phyloP scores from a whole-genome alignment of 2,797 vertebrate genomes.

The Hapalemur alaotrensis region DNA sequence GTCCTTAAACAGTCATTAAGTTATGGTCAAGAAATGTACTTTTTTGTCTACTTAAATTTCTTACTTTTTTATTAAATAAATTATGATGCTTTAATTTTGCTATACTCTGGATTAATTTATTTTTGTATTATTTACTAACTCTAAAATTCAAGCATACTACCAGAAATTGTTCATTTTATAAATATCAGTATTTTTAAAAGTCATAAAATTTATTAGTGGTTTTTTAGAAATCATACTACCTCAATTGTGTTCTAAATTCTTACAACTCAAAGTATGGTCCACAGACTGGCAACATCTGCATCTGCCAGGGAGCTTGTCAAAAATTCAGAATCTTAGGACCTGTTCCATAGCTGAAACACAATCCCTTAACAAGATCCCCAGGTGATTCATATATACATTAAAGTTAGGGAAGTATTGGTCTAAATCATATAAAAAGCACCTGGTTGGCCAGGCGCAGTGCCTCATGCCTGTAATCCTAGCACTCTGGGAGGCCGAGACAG shows the following conservation, averaged over 20 bases:
- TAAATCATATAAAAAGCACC: not conserved
- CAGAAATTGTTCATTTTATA: slow-evolving; percentile 1
- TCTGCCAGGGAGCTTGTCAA: not conserved
- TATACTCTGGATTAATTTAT: not conserved
- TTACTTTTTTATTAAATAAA: not conserved
- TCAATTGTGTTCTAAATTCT: not conserved
- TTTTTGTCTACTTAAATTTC: not conserved
- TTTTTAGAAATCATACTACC: slow-evolving; percentile 5
- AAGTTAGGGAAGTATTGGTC: not conserved
- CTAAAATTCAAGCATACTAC: not conserved
- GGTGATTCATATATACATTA: not conserved
- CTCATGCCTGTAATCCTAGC: too few relatives aligned
- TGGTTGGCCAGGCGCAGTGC: not conserved
- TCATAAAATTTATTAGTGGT: not conserved
- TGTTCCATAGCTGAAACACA: not conserved
- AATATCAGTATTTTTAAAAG: not conserved
- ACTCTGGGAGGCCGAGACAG: too few relatives aligned
- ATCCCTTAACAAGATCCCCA: not conserved
- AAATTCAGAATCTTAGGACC: not conserved
- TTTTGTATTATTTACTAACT: slow-evolving; percentile 8
- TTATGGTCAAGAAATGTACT: not conserved
- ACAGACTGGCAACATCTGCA: not conserved
- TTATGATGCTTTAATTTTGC: not conserved
- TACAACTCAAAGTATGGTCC: not conserved
- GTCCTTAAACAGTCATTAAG: not conserved